These are phyloP conservation scores for Leptogaster cylindrica DNA, from an alignment of 2,888 invertebrate genomes.

Conservation along the genomic window DNA sequence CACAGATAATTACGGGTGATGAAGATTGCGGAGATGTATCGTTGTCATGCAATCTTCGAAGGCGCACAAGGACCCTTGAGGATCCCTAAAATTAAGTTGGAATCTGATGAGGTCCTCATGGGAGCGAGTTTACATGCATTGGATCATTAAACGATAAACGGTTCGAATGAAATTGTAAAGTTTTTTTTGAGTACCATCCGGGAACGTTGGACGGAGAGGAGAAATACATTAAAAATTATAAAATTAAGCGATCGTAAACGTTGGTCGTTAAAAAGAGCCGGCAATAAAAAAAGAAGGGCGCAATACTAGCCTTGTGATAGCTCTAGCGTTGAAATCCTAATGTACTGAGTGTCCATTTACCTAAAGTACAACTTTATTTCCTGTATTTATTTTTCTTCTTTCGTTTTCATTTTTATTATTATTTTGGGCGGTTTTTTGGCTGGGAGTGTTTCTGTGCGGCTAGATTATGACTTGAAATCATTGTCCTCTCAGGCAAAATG, in stretches of 20 bases:
- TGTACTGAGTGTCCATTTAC: background rate
- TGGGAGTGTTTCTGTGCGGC: background rate
- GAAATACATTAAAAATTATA: background rate
- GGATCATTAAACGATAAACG: background rate
- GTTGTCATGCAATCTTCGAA: background rate
- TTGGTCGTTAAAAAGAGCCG: background rate
- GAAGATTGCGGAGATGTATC: too few relatives aligned
- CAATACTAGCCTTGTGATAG: background rate
- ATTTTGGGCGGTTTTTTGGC: background rate
- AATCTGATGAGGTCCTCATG: background rate
- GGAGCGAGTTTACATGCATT: background rate
- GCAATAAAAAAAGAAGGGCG: too few relatives aligned
- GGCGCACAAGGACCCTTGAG: too few relatives aligned
- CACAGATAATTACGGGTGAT: too few relatives aligned
- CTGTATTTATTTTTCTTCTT: background rate
- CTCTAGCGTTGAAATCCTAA: background rate
- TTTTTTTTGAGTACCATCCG: too few relatives aligned
- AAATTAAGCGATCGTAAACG: background rate
- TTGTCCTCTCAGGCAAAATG: background rate
- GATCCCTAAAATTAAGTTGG: background rate
- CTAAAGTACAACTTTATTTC: background rate
- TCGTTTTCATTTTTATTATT: background rate
- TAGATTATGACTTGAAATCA: background rate
- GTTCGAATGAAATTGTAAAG: background rate
- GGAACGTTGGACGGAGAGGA: too few relatives aligned